A percentile compares a stretch with the other conserved stretches of the same genome.
Conservation (phyloP, 2,113 vertebrate genomes). For the Gymnarchus niloticus region DNA sequence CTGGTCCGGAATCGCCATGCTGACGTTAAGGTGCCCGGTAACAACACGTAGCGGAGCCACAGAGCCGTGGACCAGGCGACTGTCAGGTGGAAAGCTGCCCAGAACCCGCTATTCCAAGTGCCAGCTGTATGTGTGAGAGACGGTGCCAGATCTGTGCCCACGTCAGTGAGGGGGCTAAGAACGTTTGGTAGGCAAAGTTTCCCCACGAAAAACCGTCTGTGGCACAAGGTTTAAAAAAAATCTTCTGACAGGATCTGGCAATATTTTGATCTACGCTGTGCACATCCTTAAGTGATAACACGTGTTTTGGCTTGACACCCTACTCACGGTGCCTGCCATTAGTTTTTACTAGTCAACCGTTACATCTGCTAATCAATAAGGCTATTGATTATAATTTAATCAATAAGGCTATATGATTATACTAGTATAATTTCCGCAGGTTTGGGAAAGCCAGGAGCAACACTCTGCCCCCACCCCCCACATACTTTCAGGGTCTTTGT, state of each 20-base stretch:
- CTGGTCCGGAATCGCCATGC: not conserved
- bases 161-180: not conserved
- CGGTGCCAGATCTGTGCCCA: too few relatives aligned
- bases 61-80: not conserved
- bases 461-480: not conserved
- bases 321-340: too few relatives aligned
- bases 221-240: not conserved
- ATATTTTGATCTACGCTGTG: not conserved
- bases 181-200: not conserved
- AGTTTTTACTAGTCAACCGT: too few relatives aligned
- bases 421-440: not conserved
- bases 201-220: not conserved
- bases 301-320: not conserved
- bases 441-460: not conserved
- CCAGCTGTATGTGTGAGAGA: not conserved
- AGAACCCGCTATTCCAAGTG: not conserved
- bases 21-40: not conserved
- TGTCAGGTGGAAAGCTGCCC: not conserved
- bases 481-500: not conserved
- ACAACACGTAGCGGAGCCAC: not conserved
- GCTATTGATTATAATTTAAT: too few relatives aligned
- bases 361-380: too few relatives aligned
- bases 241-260: not conserved
- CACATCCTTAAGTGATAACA: too few relatives aligned
- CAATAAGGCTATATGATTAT: not conserved